Evolutionary conservation across 2,888 invertebrate genomes (phyloP), one percentile per base, ranked within the genome.

Genomic region (Electrophaes corylata): DNA sequence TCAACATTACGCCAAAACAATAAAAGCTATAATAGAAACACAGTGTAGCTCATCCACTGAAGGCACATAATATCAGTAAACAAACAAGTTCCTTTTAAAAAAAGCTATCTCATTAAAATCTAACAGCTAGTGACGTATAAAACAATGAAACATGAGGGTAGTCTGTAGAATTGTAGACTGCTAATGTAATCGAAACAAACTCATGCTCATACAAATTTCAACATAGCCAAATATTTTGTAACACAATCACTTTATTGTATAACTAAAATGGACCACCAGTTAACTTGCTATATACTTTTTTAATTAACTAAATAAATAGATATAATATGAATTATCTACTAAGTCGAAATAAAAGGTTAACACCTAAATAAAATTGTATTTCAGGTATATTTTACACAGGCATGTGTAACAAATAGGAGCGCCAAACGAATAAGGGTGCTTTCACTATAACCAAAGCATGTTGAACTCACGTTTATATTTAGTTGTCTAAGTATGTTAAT

Each of bases 41-140:
- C 81, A 83, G 78, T 78, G 73, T 73, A 75, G 76, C 76, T 79
- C 77, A 72, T 82, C 77, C 80, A 79, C 74, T 71, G 79, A 89
- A 91, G 91, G 91, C 91, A 91, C 91, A 78, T 86, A 83, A 83
- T 80, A 82, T 81, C 79, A 70, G 73, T 85, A 86, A 85, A 78
- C 67, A 73, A 81, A 68, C 41, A 70, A 66, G 67, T 64, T 64
- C 68, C 65, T 61, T 85, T 85, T 88, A 86, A 90, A 89, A n/a
- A 89, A 90, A 89, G 88, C 88, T 89, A 87, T 84, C 74, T 81
- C 75, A 87, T 79, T 82, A 75, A 79, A 77, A 78, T 80, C 80
- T 80, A 83, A 73, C 70, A 78, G 76, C 77, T 77, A 75, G 70
- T 77, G 79, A 76, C 70, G 71, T 71, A 78, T 62, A 76, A 74